A percentile compares a stretch with the other conserved stretches of the same genome.
Evolutionary conservation across 2,797 vertebrate genomes (phyloP).

Genomic region (Acanthornis magna): DNA sequence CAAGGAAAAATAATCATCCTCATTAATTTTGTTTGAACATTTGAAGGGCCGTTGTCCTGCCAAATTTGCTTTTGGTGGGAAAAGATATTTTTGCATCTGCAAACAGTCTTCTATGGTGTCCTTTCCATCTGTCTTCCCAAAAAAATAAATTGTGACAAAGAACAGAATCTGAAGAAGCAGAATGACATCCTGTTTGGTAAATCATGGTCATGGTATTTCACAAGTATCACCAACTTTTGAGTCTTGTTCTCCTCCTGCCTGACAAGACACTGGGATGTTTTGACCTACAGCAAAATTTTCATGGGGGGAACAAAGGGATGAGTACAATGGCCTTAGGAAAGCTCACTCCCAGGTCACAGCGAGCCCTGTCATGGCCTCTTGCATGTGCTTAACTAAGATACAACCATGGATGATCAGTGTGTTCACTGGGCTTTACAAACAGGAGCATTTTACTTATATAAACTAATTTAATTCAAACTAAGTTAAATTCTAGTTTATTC

Average conservation of each 20-base stretch:
- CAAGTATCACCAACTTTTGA: background rate
- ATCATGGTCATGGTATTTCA: background rate
- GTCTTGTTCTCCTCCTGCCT: background rate
- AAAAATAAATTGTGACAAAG: background rate
- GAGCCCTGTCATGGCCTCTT: background rate
- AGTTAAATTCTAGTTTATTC: conserved; percentile 29
- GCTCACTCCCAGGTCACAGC: background rate
- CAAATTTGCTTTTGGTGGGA: background rate
- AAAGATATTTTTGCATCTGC: background rate
- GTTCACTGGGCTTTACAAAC: conserved; percentile 16
- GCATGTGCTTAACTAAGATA: background rate
- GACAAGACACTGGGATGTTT: background rate
- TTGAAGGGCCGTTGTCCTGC: background rate
- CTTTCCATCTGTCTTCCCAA: background rate
- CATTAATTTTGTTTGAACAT: background rate
- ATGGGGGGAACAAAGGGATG: accelerated
- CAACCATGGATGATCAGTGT: background rate
- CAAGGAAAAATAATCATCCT: background rate
- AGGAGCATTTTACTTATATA: conserved; percentile 41
- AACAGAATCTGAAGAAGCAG: background rate
- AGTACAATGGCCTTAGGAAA: background rate
- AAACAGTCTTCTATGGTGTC: background rate
- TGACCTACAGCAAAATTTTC: background rate
- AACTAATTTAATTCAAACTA: conserved; percentile 35
- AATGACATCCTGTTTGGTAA: background rate